A percentile compares a stretch with the other conserved stretches of the same genome.
phyloP scores from a whole-genome alignment of 2,113 vertebrate species.

The Cryptoleucopteryx plumbea region DNA sequence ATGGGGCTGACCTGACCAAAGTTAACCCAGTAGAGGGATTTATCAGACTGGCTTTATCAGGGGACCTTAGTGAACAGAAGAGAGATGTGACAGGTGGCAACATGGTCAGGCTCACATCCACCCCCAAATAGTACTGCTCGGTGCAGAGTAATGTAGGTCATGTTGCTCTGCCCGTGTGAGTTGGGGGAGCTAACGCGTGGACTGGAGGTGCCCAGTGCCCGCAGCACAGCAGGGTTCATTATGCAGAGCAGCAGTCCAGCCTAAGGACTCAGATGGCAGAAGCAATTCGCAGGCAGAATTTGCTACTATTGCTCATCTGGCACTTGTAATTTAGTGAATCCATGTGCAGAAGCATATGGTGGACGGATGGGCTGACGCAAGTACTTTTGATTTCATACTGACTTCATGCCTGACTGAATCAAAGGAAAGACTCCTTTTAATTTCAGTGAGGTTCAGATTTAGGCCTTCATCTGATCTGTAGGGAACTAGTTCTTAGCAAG shows the following conservation, averaged over 20 bases:
- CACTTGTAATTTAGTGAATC: neutral
- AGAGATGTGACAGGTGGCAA: neutral
- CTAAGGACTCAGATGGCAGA: neutral
- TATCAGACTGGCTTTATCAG: neutral
- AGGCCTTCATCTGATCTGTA: neutral
- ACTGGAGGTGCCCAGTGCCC: fast-evolving
- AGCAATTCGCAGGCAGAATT: neutral
- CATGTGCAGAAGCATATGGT: neutral
- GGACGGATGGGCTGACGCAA: neutral
- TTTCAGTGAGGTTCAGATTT: neutral
- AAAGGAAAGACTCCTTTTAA: neutral
- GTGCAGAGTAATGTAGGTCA: neutral
- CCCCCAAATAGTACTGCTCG: neutral
- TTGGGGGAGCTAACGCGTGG: fast-evolving
- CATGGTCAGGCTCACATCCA: neutral
- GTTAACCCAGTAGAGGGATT: neutral
- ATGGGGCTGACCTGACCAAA: neutral
- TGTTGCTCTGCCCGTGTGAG: fast-evolving
- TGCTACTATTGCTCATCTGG: neutral
- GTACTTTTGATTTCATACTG: neutral
- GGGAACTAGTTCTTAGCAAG: neutral
- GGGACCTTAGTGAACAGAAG: neutral
- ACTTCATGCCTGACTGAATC: neutral
- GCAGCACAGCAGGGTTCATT: neutral
- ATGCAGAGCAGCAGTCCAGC: neutral